These are phyloP conservation scores for Astyanax mexicanus DNA, from an alignment of 2,797 vertebrate species.

Conservation along the genomic window DNA sequence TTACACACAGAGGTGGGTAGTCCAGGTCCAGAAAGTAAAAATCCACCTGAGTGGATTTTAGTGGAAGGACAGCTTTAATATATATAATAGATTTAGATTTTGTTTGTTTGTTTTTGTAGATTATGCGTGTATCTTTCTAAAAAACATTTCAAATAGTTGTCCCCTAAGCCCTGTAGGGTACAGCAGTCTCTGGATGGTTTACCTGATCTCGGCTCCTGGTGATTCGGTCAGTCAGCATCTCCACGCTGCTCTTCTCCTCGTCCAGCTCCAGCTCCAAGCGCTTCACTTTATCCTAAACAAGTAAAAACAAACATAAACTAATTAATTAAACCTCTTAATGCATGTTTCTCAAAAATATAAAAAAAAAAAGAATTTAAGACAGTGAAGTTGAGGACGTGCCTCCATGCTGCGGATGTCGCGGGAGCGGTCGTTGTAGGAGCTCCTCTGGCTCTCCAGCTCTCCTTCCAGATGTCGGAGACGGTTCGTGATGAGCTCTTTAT, in stretches of 20 bases:
- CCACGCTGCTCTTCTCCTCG: slow-evolving; percentile 86
- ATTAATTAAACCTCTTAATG: neutral
- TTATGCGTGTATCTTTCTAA: no score
- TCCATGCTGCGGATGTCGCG: slow-evolving; percentile 84
- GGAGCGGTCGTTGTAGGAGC: slow-evolving; percentile 81
- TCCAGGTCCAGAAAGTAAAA: no score
- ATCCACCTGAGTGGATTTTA: no score
- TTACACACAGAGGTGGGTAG: no score
- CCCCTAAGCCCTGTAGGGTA: neutral
- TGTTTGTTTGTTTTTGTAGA: no score
- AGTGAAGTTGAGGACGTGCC: slow-evolving; percentile 60
- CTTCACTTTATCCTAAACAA: slow-evolving; percentile 90
- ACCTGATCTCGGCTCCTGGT: slow-evolving; percentile 90
- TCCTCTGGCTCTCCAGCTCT: slow-evolving; percentile 82
- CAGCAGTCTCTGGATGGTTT: neutral
- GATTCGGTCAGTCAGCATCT: slow-evolving; percentile 90
- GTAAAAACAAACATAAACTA: neutral
- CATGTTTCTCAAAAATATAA: no score
- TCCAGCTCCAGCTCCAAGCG: slow-evolving; percentile 89
- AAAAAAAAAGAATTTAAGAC: neutral
- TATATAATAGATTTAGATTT: no score
- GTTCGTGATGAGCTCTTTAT: slow-evolving; percentile 89
- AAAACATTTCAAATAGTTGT: no score
- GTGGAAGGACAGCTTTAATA: no score
- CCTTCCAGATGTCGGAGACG: slow-evolving; percentile 86